These are phyloP conservation scores for Drepana arcuata DNA, from an alignment of 1,140 invertebrate genomes.

Conservation along the genomic window DNA sequence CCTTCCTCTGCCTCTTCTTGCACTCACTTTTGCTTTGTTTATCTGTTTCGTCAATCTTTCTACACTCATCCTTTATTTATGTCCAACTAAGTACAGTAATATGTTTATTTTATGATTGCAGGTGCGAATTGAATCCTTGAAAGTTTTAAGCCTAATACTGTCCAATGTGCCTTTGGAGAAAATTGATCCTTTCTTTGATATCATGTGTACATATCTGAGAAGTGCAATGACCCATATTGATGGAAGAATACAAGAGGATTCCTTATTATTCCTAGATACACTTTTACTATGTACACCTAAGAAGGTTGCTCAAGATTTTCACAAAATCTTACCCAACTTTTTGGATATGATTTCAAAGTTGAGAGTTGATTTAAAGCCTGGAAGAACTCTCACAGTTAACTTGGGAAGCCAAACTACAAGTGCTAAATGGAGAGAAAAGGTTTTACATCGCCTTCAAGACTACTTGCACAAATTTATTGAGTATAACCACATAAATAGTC, in stretches of 20 bases:
- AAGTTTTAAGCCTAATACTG: slow-evolving; percentile 78
- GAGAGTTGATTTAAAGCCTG: slow-evolving; percentile 74
- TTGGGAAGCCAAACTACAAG: slow-evolving; percentile 79
- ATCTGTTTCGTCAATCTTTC: too few relatives aligned
- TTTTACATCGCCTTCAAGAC: slow-evolving; percentile 76
- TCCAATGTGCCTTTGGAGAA: slow-evolving; percentile 65
- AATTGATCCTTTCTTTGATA: slow-evolving; percentile 79
- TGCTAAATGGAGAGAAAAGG: slow-evolving; percentile 83
- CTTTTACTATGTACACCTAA: slow-evolving; percentile 75
- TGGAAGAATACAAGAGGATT: slow-evolving; percentile 84
- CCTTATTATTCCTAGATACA: slow-evolving; percentile 82
- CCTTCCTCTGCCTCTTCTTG: too few relatives aligned
- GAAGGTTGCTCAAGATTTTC: slow-evolving; percentile 76
- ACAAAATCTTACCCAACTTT: slow-evolving; percentile 82
- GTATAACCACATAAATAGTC: slow-evolving; percentile 27
- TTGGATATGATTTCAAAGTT: slow-evolving; percentile 85
- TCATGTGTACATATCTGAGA: slow-evolving; percentile 82
- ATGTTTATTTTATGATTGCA: too few relatives aligned
- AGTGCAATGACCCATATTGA: slow-evolving; percentile 92
- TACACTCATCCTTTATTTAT: too few relatives aligned
- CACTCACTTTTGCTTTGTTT: too few relatives aligned
- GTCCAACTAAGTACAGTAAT: too few relatives aligned
- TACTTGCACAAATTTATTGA: slow-evolving; percentile 69
- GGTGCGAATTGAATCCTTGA: slow-evolving; percentile 78
- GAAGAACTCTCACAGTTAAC: slow-evolving; percentile 76